Evolutionary conservation across 2,797 vertebrate species (phyloP).

Genomic region (Phataginus tricuspis): DNA sequence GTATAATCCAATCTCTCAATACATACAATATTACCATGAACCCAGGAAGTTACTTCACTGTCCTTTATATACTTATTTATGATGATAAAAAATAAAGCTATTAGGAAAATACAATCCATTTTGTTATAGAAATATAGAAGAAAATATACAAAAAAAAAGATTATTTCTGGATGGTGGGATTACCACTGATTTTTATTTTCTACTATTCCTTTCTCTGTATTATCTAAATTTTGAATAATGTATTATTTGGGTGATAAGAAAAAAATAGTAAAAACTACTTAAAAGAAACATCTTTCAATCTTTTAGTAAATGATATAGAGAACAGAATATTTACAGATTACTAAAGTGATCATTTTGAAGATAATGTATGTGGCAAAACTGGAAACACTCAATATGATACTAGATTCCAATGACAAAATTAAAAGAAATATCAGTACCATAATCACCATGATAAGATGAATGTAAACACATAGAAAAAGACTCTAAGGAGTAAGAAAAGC

Average conservation of each 20-base stretch:
- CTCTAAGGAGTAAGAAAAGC: neutral
- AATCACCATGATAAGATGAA: neutral
- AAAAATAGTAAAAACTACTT: neutral
- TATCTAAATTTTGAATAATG: neutral
- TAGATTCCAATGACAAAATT: conserved; percentile 35
- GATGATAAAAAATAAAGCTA: neutral
- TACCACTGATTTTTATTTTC: neutral
- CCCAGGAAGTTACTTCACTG: neutral
- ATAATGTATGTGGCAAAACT: neutral
- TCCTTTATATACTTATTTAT: neutral
- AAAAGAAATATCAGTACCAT: neutral
- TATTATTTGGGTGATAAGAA: neutral
- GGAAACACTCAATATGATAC: neutral
- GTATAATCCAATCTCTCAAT: neutral
- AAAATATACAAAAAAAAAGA: neutral
- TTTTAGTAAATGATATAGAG: neutral
- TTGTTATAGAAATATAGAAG: neutral
- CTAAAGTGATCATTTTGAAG: neutral
- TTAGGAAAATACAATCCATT: neutral
- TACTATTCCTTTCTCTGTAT: neutral
- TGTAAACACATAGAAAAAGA: neutral
- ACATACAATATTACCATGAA: neutral
- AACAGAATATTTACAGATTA: neutral
- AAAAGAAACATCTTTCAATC: neutral
- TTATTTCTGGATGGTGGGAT: neutral